These are phyloP conservation scores for Stratiolaelaps scimitus DNA, from an alignment of 1,140 invertebrate species.

Conservation along the genomic window DNA sequence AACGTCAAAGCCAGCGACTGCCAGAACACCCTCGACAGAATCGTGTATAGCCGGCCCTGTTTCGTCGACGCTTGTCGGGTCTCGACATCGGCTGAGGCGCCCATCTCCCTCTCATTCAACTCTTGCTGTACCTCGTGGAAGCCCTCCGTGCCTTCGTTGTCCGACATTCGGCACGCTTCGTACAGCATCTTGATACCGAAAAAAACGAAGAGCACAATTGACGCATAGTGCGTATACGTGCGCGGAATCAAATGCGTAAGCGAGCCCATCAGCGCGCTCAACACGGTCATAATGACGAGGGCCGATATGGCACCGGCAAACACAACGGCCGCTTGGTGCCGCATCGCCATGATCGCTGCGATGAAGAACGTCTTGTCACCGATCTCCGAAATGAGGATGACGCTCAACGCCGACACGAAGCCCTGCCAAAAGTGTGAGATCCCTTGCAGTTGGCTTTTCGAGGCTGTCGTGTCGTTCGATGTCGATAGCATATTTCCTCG, in stretches of 20 bases:
- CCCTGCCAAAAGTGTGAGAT: conserved; percentile 50
- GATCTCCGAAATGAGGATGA: conserved; percentile 93
- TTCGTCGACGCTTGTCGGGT: background rate
- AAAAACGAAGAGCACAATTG: conserved; percentile 82
- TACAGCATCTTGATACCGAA: conserved; percentile 98
- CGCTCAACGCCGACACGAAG: conserved; percentile 81
- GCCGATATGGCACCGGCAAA: conserved; percentile 85
- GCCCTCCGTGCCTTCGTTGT: conserved; percentile 86
- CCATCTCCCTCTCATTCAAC: conserved; percentile 54
- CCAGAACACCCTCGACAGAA: conserved; percentile 41
- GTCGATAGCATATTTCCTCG: too few relatives aligned
- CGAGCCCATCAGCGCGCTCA: conserved; percentile 40
- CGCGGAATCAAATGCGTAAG: conserved; percentile 57
- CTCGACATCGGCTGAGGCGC: background rate
- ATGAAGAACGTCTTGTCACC: conserved; percentile 99
- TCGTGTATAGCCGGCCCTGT: conserved; percentile 37
- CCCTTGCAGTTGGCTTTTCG: background rate
- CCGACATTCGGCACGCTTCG: conserved; percentile 85
- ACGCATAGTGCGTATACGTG: conserved; percentile 85
- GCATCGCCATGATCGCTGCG: conserved; percentile 98
- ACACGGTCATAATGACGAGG: conserved; percentile 81
- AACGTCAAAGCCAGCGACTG: conserved; percentile 84
- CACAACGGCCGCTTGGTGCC: conserved; percentile 79
- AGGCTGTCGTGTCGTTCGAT: too few relatives aligned
- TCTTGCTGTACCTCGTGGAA: conserved; percentile 92